Evolutionary conservation across 2,888 invertebrate genomes (phyloP).

Genomic region (Tyria jacobaeae): DNA sequence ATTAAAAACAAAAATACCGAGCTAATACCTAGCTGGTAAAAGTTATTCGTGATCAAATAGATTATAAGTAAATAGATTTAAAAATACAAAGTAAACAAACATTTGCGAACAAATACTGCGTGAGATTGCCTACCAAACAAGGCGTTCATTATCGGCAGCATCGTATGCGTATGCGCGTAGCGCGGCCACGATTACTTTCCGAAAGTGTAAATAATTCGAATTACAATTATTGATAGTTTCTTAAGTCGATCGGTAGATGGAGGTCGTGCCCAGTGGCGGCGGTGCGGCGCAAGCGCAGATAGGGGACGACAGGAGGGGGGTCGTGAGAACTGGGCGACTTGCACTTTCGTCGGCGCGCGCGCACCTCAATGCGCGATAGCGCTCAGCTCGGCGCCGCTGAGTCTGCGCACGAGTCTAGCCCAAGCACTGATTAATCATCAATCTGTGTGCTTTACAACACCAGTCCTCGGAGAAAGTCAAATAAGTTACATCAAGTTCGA

Average conservation of each 20-base stretch:
- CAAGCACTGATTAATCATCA: constrained; percentile 70
- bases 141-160: constrained; percentile 60
- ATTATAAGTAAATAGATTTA: constrained; percentile 25
- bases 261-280: constrained; percentile 50
- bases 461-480: constrained; percentile 55
- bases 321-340: constrained; percentile 83
- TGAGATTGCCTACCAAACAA: constrained; percentile 54
- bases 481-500: constrained; percentile 38
- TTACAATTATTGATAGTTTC: constrained; percentile 72
- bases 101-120: constrained; percentile 39
- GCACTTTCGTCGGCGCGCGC: constrained; percentile 81
- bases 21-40: not conserved
- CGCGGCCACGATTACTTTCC: constrained; percentile 63
- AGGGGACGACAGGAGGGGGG: constrained; percentile 53
- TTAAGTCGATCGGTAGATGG: constrained; percentile 57
- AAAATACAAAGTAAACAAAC: constrained; percentile 36
- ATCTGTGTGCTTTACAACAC: constrained; percentile 46
- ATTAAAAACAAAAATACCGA: no score
- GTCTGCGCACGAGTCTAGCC: constrained; percentile 75
- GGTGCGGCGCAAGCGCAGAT: constrained; percentile 27
- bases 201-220: constrained; percentile 77
- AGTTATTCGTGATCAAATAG: constrained; percentile 10
- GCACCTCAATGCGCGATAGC: constrained; percentile 66
- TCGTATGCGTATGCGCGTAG: constrained; percentile 62
- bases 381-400: constrained; percentile 66